Evolutionary conservation across 2,113 vertebrate genomes (phyloP).

Genomic region (Ia io): DNA sequence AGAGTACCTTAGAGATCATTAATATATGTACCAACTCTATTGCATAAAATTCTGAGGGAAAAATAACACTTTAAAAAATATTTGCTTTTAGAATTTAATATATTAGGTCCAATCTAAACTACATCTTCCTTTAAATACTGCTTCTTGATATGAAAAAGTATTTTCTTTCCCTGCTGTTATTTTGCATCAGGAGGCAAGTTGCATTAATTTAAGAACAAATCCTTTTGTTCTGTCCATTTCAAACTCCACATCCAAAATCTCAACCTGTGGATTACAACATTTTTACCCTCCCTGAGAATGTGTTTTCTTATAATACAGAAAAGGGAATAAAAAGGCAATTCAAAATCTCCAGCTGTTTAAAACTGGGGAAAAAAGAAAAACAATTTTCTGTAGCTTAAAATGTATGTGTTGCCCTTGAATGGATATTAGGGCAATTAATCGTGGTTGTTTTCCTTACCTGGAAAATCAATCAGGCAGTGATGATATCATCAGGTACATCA

Average conservation of each 20-base stretch:
- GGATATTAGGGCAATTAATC: constrained; percentile 71
- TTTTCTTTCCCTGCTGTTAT: constrained; percentile 59
- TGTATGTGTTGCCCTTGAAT: constrained; percentile 20
- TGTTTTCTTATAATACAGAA: constrained; percentile 41
- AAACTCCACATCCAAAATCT: constrained; percentile 58
- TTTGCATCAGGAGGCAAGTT: constrained; percentile 25
- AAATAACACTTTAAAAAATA: background rate
- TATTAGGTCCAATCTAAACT: constrained; percentile 23
- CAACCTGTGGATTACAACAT: constrained; percentile 47
- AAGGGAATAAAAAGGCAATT: constrained; percentile 63
- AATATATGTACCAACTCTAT: background rate
- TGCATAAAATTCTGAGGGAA: background rate
- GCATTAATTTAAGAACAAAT: constrained; percentile 72
- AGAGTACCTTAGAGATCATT: background rate
- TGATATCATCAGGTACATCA: constrained; percentile 75
- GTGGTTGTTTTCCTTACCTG: constrained; percentile 75
- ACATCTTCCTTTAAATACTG: constrained; percentile 54
- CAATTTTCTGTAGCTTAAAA: constrained; percentile 51
- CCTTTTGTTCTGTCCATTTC: constrained; percentile 56
- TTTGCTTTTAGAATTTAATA: background rate
- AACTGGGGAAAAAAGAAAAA: background rate
- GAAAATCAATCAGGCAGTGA: constrained; percentile 73
- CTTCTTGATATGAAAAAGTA: constrained; percentile 39
- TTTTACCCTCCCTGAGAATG: constrained; percentile 56
- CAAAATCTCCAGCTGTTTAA: constrained; percentile 66